These are phyloP conservation scores for Trichosurus vulpecula DNA, from an alignment of 2,797 vertebrate genomes.

Conservation along the genomic window DNA sequence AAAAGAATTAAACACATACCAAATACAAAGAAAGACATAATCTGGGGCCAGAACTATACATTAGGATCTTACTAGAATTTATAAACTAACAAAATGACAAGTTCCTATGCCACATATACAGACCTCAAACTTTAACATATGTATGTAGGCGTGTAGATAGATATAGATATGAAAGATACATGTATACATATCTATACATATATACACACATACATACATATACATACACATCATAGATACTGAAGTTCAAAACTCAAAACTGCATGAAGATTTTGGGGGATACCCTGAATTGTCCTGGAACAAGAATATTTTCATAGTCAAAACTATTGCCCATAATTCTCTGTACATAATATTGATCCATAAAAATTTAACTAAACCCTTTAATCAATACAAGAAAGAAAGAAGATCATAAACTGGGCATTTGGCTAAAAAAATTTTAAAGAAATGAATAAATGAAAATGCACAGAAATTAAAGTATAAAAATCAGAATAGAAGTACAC, in stretches of 20 bases:
- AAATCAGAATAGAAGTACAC: not conserved
- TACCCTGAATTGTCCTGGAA: too few relatives aligned
- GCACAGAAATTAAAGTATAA: not conserved
- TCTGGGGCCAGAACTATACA: not conserved
- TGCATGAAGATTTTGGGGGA: too few relatives aligned
- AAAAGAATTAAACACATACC: not conserved
- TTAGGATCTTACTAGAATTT: not conserved
- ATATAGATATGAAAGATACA: not conserved
- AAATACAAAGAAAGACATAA: not conserved
- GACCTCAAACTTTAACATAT: not conserved
- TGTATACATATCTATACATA: too few relatives aligned
- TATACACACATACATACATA: too few relatives aligned
- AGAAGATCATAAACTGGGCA: not conserved
- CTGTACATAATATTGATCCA: not conserved
- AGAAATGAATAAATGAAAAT: not conserved
- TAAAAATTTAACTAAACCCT: not conserved
- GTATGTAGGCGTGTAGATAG: not conserved
- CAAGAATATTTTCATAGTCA: not conserved
- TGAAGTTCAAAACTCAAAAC: too few relatives aligned
- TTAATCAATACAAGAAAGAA: not conserved
- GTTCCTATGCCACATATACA: not conserved
- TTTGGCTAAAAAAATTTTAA: not conserved
- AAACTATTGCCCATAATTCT: not conserved
- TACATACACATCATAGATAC: too few relatives aligned
- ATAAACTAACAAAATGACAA: not conserved